Base-by-base conservation (phyloP, 2,113 vertebrate genomes). In the Nibea albiflora region DNA sequence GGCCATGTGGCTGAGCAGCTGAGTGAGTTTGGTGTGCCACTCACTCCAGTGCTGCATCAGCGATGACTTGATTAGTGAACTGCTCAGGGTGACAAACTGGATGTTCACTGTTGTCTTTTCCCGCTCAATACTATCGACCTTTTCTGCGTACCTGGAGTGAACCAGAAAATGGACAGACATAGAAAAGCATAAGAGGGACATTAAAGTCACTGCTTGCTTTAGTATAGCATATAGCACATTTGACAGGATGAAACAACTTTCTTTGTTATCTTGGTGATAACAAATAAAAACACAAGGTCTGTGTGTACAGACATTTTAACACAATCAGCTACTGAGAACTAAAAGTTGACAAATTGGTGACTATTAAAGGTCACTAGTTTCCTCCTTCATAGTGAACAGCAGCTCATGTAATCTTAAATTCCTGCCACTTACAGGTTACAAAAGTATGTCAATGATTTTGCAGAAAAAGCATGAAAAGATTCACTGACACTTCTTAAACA, bases 21-120 rank as follows among this genome's bases (percentile, higher is more conserved):
- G 58, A 15, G 89, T 92, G 17, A 91, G 87, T 78, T 79, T 91
- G n/a, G 78, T 85, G 52, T 93, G 89, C 92, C 90, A 92, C 50
- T 89, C 85, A 24, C 15, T 80, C 81, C 88, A 93, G 57, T 92
- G 90, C 63, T 91, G 85, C 53, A 87, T 77, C 81, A 92, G 46
- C 4, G 88, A 88, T 5, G 87, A 81, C 69, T 93, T 93, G 24
- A 93, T 88, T 0, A 73, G 82, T 9, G 90, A 89, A 60, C 88
- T 91, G 85, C 92, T 90, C 68, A 93, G 66, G 11, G 39, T 81
- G 62, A 93, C 78, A 71, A 89, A 90, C 12, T 76, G 49, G 26
- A 93, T 80, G 54, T 56, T 88, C 4, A 80, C 4, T 0, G 92
- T 69, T 0, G 83, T 86, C 35, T 92, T 84, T 65, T 92, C 88